Conservation (phyloP, 1,140 invertebrate species). For the Eurosta solidaginis region DNA sequence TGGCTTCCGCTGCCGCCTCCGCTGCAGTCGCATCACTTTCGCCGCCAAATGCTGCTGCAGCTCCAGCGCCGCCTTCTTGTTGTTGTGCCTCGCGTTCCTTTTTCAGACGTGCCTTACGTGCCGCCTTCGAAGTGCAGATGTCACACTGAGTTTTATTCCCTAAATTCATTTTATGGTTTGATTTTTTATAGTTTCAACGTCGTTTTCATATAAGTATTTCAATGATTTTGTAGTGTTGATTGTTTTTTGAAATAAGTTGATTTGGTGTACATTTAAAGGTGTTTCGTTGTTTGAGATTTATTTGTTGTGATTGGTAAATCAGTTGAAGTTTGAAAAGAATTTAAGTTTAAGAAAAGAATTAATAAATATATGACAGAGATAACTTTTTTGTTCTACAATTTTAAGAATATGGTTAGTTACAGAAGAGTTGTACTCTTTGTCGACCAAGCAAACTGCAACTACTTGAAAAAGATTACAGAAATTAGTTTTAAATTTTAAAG, state of each 20-base stretch:
- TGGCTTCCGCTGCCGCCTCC: constrained; percentile 37
- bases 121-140: constrained; percentile 74
- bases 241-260: constrained; percentile 27
- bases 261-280: constrained; percentile 36
- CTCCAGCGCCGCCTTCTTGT: constrained; percentile 60
- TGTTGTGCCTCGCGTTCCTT: constrained; percentile 62
- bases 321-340: not conserved
- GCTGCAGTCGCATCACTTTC: constrained; percentile 26
- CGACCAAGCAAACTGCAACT: constrained; percentile 3
- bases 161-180: constrained; percentile 54
- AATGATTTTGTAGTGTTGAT: constrained; percentile 38
- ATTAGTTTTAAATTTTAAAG: constrained; percentile 3
- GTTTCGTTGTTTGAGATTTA: constrained; percentile 39
- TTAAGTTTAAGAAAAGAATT: not conserved
- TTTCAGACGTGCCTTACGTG: constrained; percentile 70
- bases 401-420: constrained; percentile 13
- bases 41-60: constrained; percentile 52
- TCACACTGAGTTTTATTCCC: constrained; percentile 87
- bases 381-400: not conserved
- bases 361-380: not conserved
- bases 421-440: constrained; percentile 8
- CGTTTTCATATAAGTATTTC: not conserved
- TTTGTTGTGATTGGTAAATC: not conserved
- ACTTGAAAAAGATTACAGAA: not conserved
- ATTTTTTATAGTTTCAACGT: not conserved